These are phyloP conservation scores for Monochamus saltuarius DNA, from an alignment of 1,140 invertebrate species.

Conservation along the genomic window DNA sequence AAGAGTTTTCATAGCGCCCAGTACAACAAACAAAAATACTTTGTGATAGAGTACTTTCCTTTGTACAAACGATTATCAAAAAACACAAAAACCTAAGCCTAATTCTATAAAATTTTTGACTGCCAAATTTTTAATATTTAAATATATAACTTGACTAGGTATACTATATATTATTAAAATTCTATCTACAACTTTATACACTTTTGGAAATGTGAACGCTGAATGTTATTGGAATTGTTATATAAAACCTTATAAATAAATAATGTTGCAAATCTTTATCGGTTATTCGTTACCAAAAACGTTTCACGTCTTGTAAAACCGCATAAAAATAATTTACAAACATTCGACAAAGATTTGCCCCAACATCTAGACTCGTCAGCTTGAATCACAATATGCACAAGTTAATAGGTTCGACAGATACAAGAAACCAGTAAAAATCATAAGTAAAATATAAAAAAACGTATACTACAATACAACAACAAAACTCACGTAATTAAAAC, in stretches of 20 bases:
- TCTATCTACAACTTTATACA: constrained; percentile 52
- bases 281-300: background rate
- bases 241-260: constrained; percentile 9
- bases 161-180: constrained; percentile 46
- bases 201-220: constrained; percentile 41
- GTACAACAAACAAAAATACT: constrained; percentile 2
- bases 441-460: background rate
- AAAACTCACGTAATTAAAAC: constrained; percentile 5
- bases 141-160: constrained; percentile 48
- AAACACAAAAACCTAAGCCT: constrained; percentile 30
- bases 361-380: background rate
- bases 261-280: constrained; percentile 1
- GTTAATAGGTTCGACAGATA: constrained; percentile 6
- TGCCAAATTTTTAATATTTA: constrained; percentile 43
- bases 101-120: constrained; percentile 38
- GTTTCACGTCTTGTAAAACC: constrained; percentile 16
- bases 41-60: constrained; percentile 9
- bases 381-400: constrained; percentile 13
- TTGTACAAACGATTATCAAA: constrained; percentile 6
- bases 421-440: constrained; percentile 13
- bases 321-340: constrained; percentile 17
- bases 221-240: constrained; percentile 35
- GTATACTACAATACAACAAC: background rate
- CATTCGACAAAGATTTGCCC: constrained; percentile 1
- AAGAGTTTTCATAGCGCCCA: constrained; percentile 1